phyloP scores from a whole-genome alignment of 2,113 vertebrate species.

The Austrofundulus limnaeus region DNA sequence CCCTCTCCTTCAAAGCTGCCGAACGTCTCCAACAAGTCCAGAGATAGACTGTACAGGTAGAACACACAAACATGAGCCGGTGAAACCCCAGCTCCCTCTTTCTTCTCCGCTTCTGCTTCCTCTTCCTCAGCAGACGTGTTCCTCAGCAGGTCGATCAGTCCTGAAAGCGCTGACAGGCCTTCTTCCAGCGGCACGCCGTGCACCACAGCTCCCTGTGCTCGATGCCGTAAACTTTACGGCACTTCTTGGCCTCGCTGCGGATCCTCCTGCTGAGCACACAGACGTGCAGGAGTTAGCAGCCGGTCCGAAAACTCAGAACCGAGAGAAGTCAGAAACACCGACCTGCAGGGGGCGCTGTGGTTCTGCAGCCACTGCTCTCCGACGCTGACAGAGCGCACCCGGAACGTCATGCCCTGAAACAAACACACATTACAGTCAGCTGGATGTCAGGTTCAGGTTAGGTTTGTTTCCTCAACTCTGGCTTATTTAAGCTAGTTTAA shows the following conservation, averaged over 20 bases:
- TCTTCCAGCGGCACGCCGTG: slow-evolving; percentile 90
- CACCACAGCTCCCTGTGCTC: slow-evolving; percentile 90
- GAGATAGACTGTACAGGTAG: too few species aligned
- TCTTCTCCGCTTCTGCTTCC: too few species aligned
- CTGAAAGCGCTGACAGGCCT: slow-evolving; percentile 87
- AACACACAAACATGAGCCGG: too few species aligned
- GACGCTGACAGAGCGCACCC: slow-evolving; percentile 87
- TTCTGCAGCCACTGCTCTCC: slow-evolving; percentile 87
- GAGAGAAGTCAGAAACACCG: slow-evolving; percentile 1
- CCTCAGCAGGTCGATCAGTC: slow-evolving; percentile 74
- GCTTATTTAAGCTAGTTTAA: too few species aligned
- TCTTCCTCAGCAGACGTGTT: too few species aligned
- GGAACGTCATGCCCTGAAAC: slow-evolving; percentile 71
- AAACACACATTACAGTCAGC: neutral
- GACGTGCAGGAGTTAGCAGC: neutral
- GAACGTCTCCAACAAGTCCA: too few species aligned
- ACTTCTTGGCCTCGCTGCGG: slow-evolving; percentile 91
- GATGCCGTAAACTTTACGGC: slow-evolving; percentile 89
- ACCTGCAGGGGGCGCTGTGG: slow-evolving; percentile 81
- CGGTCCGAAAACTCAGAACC: too few species aligned
- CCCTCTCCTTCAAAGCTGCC: too few species aligned
- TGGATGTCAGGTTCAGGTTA: neutral
- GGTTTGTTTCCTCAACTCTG: too few species aligned
- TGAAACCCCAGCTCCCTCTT: too few species aligned
- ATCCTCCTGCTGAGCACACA: slow-evolving; percentile 78